Evolutionary conservation across 2,888 invertebrate species (phyloP).

Genomic region (Dascillus cervinus): DNA sequence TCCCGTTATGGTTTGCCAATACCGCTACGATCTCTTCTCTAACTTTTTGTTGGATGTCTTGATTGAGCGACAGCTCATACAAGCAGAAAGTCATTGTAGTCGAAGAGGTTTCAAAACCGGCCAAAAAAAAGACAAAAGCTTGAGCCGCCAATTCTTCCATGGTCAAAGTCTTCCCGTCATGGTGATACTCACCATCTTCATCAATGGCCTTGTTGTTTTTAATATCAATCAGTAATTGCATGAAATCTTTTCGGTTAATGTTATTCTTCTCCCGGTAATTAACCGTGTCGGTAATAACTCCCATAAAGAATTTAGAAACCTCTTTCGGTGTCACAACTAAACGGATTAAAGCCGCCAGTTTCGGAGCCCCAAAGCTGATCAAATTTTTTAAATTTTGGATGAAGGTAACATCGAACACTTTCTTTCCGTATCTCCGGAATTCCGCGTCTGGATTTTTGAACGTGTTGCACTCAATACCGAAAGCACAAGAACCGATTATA

Average conservation of each 20-base stretch:
- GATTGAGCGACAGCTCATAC: slow-evolving; percentile 45
- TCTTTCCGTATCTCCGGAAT: slow-evolving; percentile 32
- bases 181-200: slow-evolving; percentile 5
- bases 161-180: slow-evolving; percentile 1
- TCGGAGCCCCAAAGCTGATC: slow-evolving; percentile 13
- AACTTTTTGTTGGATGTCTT: slow-evolving; percentile 39
- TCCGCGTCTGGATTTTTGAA: slow-evolving; percentile 46
- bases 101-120: slow-evolving; percentile 39
- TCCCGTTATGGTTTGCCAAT: slow-evolving; percentile 19
- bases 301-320: slow-evolving; percentile 40
- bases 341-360: slow-evolving; percentile 19
- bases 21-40: slow-evolving; percentile 39
- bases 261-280: slow-evolving; percentile 42
- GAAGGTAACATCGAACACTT: slow-evolving; percentile 9
- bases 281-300: slow-evolving; percentile 40
- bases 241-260: slow-evolving; percentile 45
- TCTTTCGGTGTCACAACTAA: slow-evolving; percentile 18
- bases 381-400: slow-evolving; percentile 9
- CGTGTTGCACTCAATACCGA: slow-evolving; percentile 53
- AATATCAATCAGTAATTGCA: slow-evolving; percentile 46
- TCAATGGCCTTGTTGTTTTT: slow-evolving; percentile 18
- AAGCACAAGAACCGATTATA: slow-evolving; percentile 51
- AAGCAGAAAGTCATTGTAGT: slow-evolving; percentile 41
- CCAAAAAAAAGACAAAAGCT: slow-evolving; percentile 28
- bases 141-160: slow-evolving; percentile 20